Conservation (phyloP, 2,797 vertebrate species). For the Enteromius unitaeniatus region DNA sequence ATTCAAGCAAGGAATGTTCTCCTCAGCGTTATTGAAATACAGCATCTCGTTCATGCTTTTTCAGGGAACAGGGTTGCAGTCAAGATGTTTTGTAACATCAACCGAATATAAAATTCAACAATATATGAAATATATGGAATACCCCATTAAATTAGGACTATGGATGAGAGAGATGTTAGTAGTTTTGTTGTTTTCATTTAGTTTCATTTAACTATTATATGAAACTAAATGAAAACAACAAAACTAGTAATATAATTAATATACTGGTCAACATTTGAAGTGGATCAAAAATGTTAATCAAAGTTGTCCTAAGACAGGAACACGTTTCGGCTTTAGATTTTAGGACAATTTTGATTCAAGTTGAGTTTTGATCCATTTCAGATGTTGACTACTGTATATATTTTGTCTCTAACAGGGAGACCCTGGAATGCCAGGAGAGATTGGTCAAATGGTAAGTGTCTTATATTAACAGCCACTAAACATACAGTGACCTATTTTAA, state of each 20-base stretch:
- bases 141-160: background rate
- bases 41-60: too few relatives aligned
- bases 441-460: constrained; percentile 83
- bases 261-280: too few relatives aligned
- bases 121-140: background rate
- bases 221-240: too few relatives aligned
- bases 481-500: background rate
- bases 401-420: constrained; percentile 83
- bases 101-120: background rate
- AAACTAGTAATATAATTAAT: too few relatives aligned
- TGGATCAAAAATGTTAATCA: too few relatives aligned
- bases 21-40: too few relatives aligned
- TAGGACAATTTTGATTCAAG: too few relatives aligned
- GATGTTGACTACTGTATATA: constrained; percentile 3
- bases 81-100: background rate
- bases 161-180: background rate
- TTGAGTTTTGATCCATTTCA: too few relatives aligned
- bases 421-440: constrained; percentile 88
- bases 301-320: too few relatives aligned
- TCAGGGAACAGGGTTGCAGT: too few relatives aligned
- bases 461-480: background rate
- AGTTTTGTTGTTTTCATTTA: background rate
- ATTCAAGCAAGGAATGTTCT: too few relatives aligned
- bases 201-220: background rate
- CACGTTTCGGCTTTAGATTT: too few relatives aligned